phyloP scores from a whole-genome alignment of 2,113 vertebrate genomes.

The Chionis minor region DNA sequence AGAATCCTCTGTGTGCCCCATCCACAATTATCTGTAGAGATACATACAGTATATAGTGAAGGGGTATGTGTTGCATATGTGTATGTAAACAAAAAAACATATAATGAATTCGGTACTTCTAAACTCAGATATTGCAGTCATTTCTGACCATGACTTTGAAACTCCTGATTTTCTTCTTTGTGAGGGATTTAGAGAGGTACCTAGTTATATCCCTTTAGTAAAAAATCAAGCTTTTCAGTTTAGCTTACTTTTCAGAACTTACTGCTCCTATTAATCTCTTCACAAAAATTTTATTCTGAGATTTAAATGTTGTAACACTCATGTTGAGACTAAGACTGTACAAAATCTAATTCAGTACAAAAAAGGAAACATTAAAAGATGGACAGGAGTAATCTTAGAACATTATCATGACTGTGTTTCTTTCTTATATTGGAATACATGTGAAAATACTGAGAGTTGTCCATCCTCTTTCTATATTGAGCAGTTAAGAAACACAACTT shows the following conservation, averaged over 20 bases:
- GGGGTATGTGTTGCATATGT: background rate
- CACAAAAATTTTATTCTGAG: background rate
- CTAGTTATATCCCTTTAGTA: background rate
- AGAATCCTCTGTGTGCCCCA: background rate
- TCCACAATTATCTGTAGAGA: background rate
- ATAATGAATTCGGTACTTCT: background rate
- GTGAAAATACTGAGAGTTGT: background rate
- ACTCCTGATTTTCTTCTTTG: background rate
- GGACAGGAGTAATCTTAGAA: background rate
- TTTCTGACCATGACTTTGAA: background rate
- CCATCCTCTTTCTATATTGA: background rate
- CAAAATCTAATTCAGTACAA: background rate
- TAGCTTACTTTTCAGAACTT: background rate
- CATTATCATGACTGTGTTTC: background rate
- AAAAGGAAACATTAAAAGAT: background rate
- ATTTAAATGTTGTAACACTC: background rate
- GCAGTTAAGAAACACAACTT: background rate
- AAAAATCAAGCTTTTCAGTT: background rate
- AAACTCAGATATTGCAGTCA: background rate
- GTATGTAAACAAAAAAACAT: background rate
- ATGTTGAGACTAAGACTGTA: background rate
- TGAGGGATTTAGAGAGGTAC: background rate
- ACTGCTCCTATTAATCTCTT: background rate
- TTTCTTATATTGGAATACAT: background rate
- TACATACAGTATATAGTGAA: background rate